phyloP scores from a whole-genome alignment of 2,797 vertebrate species.

The Setipinna tenuifilis region DNA sequence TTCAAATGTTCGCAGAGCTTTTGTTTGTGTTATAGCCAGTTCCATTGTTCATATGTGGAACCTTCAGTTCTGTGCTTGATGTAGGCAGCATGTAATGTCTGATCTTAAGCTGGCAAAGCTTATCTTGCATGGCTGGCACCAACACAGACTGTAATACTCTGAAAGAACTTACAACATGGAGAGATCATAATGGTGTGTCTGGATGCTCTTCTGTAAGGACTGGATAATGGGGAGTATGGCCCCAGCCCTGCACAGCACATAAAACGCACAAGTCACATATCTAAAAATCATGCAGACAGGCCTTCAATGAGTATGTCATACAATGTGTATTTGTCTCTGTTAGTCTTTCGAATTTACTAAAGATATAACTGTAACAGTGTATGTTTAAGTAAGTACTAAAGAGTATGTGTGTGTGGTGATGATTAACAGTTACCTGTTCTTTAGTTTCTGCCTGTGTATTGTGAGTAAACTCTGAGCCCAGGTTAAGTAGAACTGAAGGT shows the following conservation, averaged over 20 bases:
- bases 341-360: not conserved
- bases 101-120: too few relatives aligned
- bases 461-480: slow-evolving; percentile 89
- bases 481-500: slow-evolving; percentile 92
- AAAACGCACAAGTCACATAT: not conserved
- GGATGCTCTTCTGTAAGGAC: slow-evolving; percentile 90
- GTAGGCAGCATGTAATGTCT: too few relatives aligned
- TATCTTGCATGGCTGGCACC: too few relatives aligned
- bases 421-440: slow-evolving; percentile 78
- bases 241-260: slow-evolving; percentile 73
- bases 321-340: not conserved
- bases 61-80: too few relatives aligned
- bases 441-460: slow-evolving; percentile 88
- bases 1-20: too few relatives aligned
- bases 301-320: not conserved
- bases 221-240: slow-evolving; percentile 86
- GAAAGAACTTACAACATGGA: slow-evolving; percentile 85
- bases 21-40: too few relatives aligned
- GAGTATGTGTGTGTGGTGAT: not conserved
- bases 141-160: too few relatives aligned
- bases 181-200: slow-evolving; percentile 83
- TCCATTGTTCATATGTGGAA: too few relatives aligned
- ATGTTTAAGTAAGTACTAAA: not conserved
- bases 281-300: not conserved
- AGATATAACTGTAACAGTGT: not conserved